Base-by-base conservation (phyloP, 1,140 invertebrate genomes). In the Drosophila sproati region DNA sequence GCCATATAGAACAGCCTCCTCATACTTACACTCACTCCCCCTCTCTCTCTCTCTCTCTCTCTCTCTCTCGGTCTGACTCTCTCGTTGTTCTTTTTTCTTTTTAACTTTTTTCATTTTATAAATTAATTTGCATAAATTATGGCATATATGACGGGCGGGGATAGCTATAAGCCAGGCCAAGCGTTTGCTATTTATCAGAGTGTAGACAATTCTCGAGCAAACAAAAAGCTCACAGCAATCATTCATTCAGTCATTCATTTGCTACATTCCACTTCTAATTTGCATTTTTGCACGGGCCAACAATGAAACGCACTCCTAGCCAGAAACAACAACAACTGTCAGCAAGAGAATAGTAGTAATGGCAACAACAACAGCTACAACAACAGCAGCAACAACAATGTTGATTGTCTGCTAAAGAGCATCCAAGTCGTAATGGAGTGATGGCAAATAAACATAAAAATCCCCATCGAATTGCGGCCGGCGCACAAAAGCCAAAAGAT, bases 111-210 rank as follows among this genome's bases (percentile, higher is more conserved):
- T 61, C 10, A 28, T 64, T 77, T 89, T 69, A 77, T 88, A 88
- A 89, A 88, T 89, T 88, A 88, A 88, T 88, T 88, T 88, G 77
- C 85, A 88, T 88, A 88, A 88, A 88, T 88, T 88, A 88, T 89
- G 85, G 70, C 83, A 88, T 88, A 76, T 82, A 87, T 73, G 73
- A 59, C 41, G 76, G 68, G 72, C 10, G 47, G 80, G 68, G 74
- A 62, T 61, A 72, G 62, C 63, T 55, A 31, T 60, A 73, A 67
- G 83, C 83, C 64, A 69, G 83, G 77, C 83, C 77, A 88, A 88
- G 59, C 80, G 69, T 32, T 74, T 62, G 70, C 70, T 72, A 88
- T 88, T 83, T 88, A 83, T 88, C 83, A 88, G 39, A 37, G 62
- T 62, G 48, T 62, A 67, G 48, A 83, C 83, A 60, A 82, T 82